A percentile compares a stretch with the other conserved stretches of the same genome.
These are phyloP conservation scores for Dioctria linearis DNA, from an alignment of 2,888 invertebrate genomes.

Conservation along the genomic window DNA sequence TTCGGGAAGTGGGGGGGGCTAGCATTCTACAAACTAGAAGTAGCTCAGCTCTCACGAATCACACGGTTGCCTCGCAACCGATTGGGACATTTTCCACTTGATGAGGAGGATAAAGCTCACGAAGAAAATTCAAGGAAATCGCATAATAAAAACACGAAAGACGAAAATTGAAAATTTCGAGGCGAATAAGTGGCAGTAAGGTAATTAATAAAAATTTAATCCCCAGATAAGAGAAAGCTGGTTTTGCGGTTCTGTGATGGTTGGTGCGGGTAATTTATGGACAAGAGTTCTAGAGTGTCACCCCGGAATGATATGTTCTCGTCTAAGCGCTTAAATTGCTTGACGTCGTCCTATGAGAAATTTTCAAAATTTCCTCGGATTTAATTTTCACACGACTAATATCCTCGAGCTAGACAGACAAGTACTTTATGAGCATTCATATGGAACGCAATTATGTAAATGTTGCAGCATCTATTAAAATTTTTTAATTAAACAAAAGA, in stretches of 20 bases:
- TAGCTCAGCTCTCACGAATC: neutral
- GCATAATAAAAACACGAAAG: neutral
- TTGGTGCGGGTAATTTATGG: neutral
- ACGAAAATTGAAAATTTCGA: slow-evolving; percentile 30
- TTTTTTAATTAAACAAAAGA: too few species aligned
- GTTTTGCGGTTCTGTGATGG: neutral
- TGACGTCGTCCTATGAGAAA: neutral
- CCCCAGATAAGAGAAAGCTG: slow-evolving; percentile 12
- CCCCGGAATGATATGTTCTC: neutral
- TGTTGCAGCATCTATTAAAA: too few species aligned
- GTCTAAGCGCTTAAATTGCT: neutral
- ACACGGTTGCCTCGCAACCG: slow-evolving; percentile 4
- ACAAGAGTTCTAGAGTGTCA: neutral
- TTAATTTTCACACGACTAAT: too few species aligned
- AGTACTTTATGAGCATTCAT: too few species aligned
- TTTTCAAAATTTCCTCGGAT: neutral
- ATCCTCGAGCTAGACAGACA: too few species aligned
- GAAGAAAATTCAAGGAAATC: neutral
- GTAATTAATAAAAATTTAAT: slow-evolving; percentile 36
- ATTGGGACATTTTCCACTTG: slow-evolving; percentile 18
- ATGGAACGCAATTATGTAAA: too few species aligned
- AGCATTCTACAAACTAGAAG: neutral
- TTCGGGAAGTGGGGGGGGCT: too few species aligned
- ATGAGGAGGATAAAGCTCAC: neutral
- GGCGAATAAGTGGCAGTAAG: slow-evolving; percentile 4